Conservation (phyloP, 1,140 invertebrate genomes). For the Protaetia brevitarsis region DNA sequence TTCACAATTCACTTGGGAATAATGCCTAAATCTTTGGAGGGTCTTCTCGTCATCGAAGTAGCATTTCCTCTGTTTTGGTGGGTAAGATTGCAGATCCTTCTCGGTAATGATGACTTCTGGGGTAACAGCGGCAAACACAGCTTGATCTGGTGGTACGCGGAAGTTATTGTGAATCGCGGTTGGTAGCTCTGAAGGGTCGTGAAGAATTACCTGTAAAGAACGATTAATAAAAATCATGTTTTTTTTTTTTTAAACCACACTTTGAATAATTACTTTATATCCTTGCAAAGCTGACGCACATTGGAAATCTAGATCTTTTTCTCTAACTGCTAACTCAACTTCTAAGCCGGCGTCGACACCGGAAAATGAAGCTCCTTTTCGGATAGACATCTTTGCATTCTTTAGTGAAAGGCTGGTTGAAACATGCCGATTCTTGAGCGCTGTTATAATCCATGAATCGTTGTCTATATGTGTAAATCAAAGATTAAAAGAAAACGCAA, state of each 20-base stretch:
- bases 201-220: slow-evolving; percentile 55
- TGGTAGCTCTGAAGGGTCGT: slow-evolving; percentile 56
- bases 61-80: slow-evolving; percentile 31
- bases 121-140: slow-evolving; percentile 42
- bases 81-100: slow-evolving; percentile 30
- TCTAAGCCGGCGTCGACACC: slow-evolving; percentile 50
- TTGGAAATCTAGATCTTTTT: slow-evolving; percentile 50
- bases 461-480: not conserved
- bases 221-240: not conserved
- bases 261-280: slow-evolving; percentile 47
- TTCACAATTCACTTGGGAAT: slow-evolving; percentile 73
- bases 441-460: not conserved
- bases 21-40: slow-evolving; percentile 55
- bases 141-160: slow-evolving; percentile 53
- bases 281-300: slow-evolving; percentile 51
- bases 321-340: slow-evolving; percentile 46
- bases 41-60: slow-evolving; percentile 19
- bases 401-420: slow-evolving; percentile 20
- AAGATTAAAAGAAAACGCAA: not conserved
- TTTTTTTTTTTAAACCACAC: not conserved
- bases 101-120: slow-evolving; percentile 33
- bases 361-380: slow-evolving; percentile 49
- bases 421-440: not conserved
- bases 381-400: slow-evolving; percentile 49
- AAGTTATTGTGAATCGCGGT: slow-evolving; percentile 54